Evolutionary conservation across 2,888 invertebrate species (phyloP).

Genomic region (Drosophila kambysellisi): DNA sequence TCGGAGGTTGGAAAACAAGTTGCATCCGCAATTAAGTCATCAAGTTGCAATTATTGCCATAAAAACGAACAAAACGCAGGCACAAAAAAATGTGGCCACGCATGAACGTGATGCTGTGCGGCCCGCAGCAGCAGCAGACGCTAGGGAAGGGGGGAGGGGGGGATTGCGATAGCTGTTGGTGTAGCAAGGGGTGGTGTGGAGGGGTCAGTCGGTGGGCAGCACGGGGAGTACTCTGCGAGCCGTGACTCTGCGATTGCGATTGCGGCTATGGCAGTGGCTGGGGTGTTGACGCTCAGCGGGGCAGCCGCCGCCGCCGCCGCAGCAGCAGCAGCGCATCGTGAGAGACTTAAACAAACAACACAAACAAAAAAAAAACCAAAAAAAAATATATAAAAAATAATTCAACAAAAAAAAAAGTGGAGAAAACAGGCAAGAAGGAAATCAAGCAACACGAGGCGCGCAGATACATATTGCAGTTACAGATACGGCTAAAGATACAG

Average conservation of each 20-base stretch:
- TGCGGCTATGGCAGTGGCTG: constrained; percentile 35
- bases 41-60: constrained; percentile 82
- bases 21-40: constrained; percentile 82
- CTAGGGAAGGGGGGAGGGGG: neutral
- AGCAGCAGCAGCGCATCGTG: constrained; percentile 53
- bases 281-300: constrained; percentile 80
- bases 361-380: constrained; percentile 9
- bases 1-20: constrained; percentile 79
- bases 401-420: neutral
- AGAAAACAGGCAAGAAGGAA: constrained; percentile 19
- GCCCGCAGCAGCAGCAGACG: neutral
- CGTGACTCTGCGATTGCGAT: constrained; percentile 36
- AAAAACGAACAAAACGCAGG: constrained; percentile 82
- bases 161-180: neutral
- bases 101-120: constrained; percentile 78
- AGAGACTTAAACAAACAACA: constrained; percentile 67
- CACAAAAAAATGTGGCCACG: constrained; percentile 76
- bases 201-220: constrained; percentile 1
- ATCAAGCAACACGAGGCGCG: constrained; percentile 42
- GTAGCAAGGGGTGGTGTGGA: neutral
- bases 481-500: constrained; percentile 57
- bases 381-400: constrained; percentile 5
- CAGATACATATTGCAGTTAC: constrained; percentile 65
- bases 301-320: constrained; percentile 45
- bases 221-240: constrained; percentile 30